Evolutionary conservation across 2,113 vertebrate species (phyloP), one percentile per base, ranked within the genome.

Genomic region (Podilymbus podiceps): DNA sequence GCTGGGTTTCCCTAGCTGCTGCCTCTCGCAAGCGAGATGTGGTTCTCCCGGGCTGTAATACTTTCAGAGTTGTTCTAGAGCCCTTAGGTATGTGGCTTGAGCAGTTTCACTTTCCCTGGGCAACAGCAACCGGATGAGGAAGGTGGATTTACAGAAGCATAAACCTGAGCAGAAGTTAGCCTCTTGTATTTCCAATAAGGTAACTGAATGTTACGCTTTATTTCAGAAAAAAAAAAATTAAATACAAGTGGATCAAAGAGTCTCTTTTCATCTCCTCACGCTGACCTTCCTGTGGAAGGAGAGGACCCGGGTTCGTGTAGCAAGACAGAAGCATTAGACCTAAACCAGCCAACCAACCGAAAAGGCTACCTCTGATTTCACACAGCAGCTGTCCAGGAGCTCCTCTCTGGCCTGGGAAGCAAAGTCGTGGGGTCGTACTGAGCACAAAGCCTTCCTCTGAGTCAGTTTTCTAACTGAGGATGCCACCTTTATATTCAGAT

Each of bases 351-450:
- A 46, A 13, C 23, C 46, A 49, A 35, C 25, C 31, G 11, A 44
- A 81, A 71, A 58, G 31, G 14, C 44, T 80, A 30, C n/a, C 52
- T 42, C 42, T 35, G 1, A 28, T 79, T 83, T 56, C 42, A 52
- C 35, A 46, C 19, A 62, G 76, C 28, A 44, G 55, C 38, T 80
- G 0, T 60, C 30, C 44, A 22, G 14, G 60, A 59, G 47, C 71
- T 89, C 15, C 53, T 56, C 33, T 46, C 7, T 67, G 49, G 24
- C 73, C 84, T 11, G 11, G 11, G 33, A 78, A 40, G 33, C 13
- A 33, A 63, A 42, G 19, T 25, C 33, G 66, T 74, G 8, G 25
- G 20, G 17, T 68, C 0, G 0, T 31, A 40, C 60, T 50, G 44
- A 67, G 50, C 19, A 40, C 72, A 30, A 83, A 79, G 3, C 35